Conservation (phyloP, 2,888 invertebrate genomes). For the Dioctria rufipes region DNA sequence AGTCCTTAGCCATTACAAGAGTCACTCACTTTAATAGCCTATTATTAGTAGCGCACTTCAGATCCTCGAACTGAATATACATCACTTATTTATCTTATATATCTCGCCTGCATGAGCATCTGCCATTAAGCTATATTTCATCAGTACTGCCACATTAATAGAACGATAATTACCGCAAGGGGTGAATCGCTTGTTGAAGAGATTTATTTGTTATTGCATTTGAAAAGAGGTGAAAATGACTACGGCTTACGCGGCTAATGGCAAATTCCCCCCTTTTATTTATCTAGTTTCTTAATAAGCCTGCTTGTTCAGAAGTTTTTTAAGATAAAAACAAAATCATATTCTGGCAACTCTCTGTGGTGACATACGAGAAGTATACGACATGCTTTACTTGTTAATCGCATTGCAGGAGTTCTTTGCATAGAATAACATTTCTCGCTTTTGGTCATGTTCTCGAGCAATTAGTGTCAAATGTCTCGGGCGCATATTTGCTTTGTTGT, state of each 20-base stretch:
- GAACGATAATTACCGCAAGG: conserved; percentile 26
- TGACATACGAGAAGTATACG: background rate
- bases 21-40: conserved; percentile 40
- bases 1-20: conserved; percentile 35
- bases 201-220: background rate
- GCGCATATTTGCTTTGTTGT: conserved; percentile 30
- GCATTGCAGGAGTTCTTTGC: conserved; percentile 39
- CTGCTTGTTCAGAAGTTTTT: background rate
- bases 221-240: background rate
- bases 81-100: conserved; percentile 42
- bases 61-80: conserved; percentile 34
- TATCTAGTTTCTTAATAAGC: too few species aligned
- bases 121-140: conserved; percentile 36
- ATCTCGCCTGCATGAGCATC: conserved; percentile 30
- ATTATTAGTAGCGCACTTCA: conserved; percentile 41
- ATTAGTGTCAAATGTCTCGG: conserved; percentile 41
- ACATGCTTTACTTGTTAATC: conserved; percentile 38
- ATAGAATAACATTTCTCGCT: conserved; percentile 41
- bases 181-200: conserved; percentile 9
- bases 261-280: background rate
- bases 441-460: conserved; percentile 34
- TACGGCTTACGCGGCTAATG: background rate
- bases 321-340: background rate
- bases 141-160: conserved; percentile 40
- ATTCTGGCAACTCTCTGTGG: conserved; percentile 14